These are phyloP conservation scores for Eupithecia abbreviata DNA, from an alignment of 2,888 invertebrate species.

Conservation along the genomic window DNA sequence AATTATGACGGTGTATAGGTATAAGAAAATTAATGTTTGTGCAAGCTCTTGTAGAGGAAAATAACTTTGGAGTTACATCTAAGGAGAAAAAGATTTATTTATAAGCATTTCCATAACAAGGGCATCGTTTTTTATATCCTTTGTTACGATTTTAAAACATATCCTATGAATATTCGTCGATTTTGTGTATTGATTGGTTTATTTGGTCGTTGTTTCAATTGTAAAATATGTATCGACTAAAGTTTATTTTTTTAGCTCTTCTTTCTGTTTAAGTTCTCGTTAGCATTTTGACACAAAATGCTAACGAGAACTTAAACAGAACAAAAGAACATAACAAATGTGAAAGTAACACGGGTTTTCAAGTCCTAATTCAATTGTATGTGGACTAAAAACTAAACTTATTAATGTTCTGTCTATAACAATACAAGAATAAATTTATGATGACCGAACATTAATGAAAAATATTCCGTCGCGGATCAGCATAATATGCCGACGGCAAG, in stretches of 20 bases:
- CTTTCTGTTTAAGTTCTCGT: too few relatives aligned
- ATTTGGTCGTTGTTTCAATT: background rate
- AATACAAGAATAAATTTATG: background rate
- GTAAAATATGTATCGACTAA: background rate
- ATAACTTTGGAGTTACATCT: background rate
- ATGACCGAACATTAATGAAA: conserved; percentile 21
- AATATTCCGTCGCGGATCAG: conserved; percentile 34
- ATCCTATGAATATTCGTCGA: background rate
- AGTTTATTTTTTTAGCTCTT: background rate
- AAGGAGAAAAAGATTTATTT: background rate
- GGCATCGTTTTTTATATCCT: background rate
- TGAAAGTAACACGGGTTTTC: background rate
- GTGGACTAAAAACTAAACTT: background rate
- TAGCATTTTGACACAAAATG: too few relatives aligned
- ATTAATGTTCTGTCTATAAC: background rate
- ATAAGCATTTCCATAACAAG: background rate
- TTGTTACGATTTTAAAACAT: background rate
- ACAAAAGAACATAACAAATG: background rate
- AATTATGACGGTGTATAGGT: background rate
- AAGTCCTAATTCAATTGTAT: background rate
- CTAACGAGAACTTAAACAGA: background rate
- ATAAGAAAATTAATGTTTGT: background rate
- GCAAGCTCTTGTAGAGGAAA: background rate
- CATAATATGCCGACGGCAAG: conserved; percentile 36
- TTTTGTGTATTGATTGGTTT: background rate